Percentiles rank a stretch among this genome's conserved stretches.
Conservation (phyloP, 2,888 invertebrate species). For the Ptilodon capucinus region DNA sequence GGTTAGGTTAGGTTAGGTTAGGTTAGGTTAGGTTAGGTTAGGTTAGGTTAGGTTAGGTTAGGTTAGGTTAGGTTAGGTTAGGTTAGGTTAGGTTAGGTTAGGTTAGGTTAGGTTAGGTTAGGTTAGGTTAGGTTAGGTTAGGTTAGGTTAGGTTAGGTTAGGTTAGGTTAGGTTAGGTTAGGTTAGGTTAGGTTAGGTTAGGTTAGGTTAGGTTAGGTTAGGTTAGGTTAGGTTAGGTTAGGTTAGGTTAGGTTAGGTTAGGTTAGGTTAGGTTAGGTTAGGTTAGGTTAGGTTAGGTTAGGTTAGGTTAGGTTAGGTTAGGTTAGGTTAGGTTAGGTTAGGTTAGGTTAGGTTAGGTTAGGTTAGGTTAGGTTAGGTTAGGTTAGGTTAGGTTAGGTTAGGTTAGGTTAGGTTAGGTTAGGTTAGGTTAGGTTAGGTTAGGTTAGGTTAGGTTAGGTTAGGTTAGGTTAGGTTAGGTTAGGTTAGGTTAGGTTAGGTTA, state of each 20-base stretch:
- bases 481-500: conserved; percentile 16
- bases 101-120: conserved; percentile 15
- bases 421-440: conserved; percentile 13
- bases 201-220: conserved; percentile 15
- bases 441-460: conserved; percentile 15
- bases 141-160: conserved; percentile 15
- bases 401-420: conserved; percentile 15
- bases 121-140: conserved; percentile 13
- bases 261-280: conserved; percentile 16
- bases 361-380: conserved; percentile 16
- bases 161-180: conserved; percentile 16
- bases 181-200: conserved; percentile 16
- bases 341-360: conserved; percentile 15
- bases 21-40: conserved; percentile 13
- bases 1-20: conserved; percentile 15
- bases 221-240: conserved; percentile 13
- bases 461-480: conserved; percentile 16
- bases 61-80: conserved; percentile 16
- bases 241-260: conserved; percentile 15
- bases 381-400: conserved; percentile 16
- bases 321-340: conserved; percentile 13
- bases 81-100: conserved; percentile 16
- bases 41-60: conserved; percentile 15
- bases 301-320: conserved; percentile 15
- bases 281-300: conserved; percentile 16